Evolutionary conservation across 2,888 invertebrate genomes (phyloP).

Genomic region (Sussaba pulchella): DNA sequence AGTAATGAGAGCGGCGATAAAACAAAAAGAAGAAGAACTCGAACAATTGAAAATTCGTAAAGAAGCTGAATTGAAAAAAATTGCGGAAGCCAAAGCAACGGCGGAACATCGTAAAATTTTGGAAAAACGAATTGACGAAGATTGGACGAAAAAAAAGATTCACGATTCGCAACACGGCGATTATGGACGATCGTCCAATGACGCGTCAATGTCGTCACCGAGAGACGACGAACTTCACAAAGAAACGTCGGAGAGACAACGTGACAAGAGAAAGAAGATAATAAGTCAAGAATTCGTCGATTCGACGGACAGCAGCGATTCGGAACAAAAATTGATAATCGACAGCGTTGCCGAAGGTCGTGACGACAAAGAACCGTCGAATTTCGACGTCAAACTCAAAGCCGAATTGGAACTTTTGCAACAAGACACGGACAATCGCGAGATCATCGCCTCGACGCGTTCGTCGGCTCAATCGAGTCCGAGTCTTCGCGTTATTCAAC

Average conservation of each 20-base stretch:
- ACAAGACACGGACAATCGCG: slow-evolving; percentile 57
- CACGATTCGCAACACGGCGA: slow-evolving; percentile 72
- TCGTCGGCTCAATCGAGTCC: slow-evolving; percentile 37
- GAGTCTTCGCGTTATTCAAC: slow-evolving; percentile 67
- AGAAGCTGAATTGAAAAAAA: slow-evolving; percentile 75
- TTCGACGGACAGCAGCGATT: slow-evolving; percentile 88
- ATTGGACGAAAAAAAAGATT: slow-evolving; percentile 71
- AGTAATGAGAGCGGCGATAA: slow-evolving; percentile 71
- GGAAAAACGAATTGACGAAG: slow-evolving; percentile 65
- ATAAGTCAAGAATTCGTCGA: slow-evolving; percentile 85
- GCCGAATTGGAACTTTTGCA: slow-evolving; percentile 74
- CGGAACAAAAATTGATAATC: slow-evolving; percentile 87
- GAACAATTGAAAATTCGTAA: slow-evolving; percentile 74
- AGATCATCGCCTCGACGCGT: slow-evolving; percentile 77
- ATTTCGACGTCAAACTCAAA: slow-evolving; percentile 77
- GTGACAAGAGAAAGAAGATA: slow-evolving; percentile 77
- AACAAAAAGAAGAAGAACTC: slow-evolving; percentile 73
- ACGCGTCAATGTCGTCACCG: slow-evolving; percentile 56
- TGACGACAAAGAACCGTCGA: slow-evolving; percentile 64
- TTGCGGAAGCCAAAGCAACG: slow-evolving; percentile 70
- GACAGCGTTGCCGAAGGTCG: slow-evolving; percentile 80
- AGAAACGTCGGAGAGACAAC: slow-evolving; percentile 73
- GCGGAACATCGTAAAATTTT: slow-evolving; percentile 73
- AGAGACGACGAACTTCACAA: slow-evolving; percentile 69
- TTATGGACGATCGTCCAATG: slow-evolving; percentile 65